A percentile compares a stretch with the other conserved stretches of the same genome.
phyloP scores from a whole-genome alignment of 30 jellyfish, hydroid and myxozoan genomes.

The Aurelia coerulea region DNA sequence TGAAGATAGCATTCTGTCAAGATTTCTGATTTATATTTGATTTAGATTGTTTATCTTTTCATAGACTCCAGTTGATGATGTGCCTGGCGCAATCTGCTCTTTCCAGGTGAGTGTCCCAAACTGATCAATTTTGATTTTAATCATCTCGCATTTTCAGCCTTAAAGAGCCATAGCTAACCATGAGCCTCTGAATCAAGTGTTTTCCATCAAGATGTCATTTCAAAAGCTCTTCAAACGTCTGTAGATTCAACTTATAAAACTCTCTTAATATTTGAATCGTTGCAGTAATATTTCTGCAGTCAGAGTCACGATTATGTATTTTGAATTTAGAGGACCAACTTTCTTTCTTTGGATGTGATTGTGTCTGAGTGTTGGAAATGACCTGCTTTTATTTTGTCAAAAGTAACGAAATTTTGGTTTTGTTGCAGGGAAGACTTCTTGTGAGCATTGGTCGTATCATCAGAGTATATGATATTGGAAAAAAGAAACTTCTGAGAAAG shows the following conservation, averaged over 20 bases:
- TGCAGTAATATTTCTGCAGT: too few relatives aligned
- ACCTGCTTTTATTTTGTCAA: too few relatives aligned
- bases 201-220: too few relatives aligned
- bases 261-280: too few relatives aligned
- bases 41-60: not conserved
- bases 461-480: constrained; percentile 94
- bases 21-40: too few relatives aligned
- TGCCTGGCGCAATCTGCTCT: constrained; percentile 91
- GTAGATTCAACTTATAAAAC: too few relatives aligned
- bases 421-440: constrained; percentile 88
- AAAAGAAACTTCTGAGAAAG: constrained; percentile 90
- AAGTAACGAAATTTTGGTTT: not conserved
- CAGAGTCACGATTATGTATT: too few relatives aligned
- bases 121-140: not conserved
- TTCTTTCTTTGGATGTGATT: too few relatives aligned
- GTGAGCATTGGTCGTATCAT: constrained; percentile 97
- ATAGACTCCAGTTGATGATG: constrained; percentile 92
- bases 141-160: not conserved
- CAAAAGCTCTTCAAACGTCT: too few relatives aligned
- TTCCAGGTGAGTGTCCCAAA: constrained; percentile 57
- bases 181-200: not conserved
- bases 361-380: too few relatives aligned
- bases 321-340: too few relatives aligned
- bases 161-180: not conserved
- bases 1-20: too few relatives aligned